A percentile compares a stretch with the other conserved stretches of the same genome.
Evolutionary conservation across 2,888 invertebrate genomes (phyloP).

Genomic region (Cremastinae sp.): DNA sequence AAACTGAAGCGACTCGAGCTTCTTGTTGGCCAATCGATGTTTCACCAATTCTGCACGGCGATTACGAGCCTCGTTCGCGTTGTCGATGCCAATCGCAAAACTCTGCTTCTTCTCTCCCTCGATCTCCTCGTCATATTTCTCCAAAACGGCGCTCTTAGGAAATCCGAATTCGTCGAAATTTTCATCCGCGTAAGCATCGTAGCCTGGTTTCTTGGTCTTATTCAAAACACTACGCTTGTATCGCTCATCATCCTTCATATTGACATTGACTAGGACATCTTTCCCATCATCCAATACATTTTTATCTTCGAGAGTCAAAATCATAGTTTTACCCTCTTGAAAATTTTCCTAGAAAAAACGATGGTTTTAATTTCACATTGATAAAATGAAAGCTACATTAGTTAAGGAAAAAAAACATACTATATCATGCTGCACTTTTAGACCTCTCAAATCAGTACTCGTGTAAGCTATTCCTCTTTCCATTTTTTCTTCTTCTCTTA

Average conservation of each 20-base stretch:
- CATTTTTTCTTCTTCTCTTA: slow-evolving; percentile 88
- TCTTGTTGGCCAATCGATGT: slow-evolving; percentile 85
- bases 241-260: slow-evolving; percentile 89
- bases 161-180: slow-evolving; percentile 86
- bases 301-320: slow-evolving; percentile 96
- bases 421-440: slow-evolving; percentile 92
- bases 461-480: slow-evolving; percentile 85
- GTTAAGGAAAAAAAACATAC: slow-evolving; percentile 70
- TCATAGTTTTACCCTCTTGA: slow-evolving; percentile 90
- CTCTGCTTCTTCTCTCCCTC: slow-evolving; percentile 86
- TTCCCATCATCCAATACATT: slow-evolving; percentile 91
- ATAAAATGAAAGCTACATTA: slow-evolving; percentile 23
- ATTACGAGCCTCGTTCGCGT: slow-evolving; percentile 82
- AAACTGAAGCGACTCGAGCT: slow-evolving; percentile 87
- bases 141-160: slow-evolving; percentile 85
- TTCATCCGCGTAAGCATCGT: slow-evolving; percentile 92
- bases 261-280: slow-evolving; percentile 95
- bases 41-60: slow-evolving; percentile 79
- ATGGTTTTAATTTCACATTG: not conserved
- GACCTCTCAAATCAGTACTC: slow-evolving; percentile 87
- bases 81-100: slow-evolving; percentile 89
- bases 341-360: slow-evolving; percentile 79
- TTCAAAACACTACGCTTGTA: slow-evolving; percentile 91
- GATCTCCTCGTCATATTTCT: slow-evolving; percentile 97
- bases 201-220: slow-evolving; percentile 91